These are phyloP conservation scores for Adelges cooleyi DNA, from an alignment of 1,140 invertebrate species.

Conservation along the genomic window DNA sequence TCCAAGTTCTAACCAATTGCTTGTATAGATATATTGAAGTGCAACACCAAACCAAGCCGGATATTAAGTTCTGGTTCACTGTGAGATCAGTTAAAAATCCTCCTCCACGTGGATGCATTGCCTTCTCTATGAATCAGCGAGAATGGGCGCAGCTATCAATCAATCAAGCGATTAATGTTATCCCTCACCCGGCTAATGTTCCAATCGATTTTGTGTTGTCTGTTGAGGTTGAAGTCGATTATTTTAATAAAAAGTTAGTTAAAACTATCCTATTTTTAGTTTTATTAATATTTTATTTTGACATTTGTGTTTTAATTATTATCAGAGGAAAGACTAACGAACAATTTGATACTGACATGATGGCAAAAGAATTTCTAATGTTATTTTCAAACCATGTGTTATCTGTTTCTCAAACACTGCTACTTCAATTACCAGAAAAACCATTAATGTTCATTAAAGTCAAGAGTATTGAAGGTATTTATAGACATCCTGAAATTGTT, in stretches of 20 bases:
- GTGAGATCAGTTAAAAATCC: neutral
- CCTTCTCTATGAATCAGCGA: conserved; percentile 12
- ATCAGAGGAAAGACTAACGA: conserved; percentile 1
- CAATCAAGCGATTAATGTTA: conserved; percentile 7
- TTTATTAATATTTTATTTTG: too few relatives aligned
- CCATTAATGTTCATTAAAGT: neutral
- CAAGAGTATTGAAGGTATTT: conserved; percentile 12
- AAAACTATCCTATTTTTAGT: neutral
- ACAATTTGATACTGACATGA: conserved; percentile 18
- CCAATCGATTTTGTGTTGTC: neutral
- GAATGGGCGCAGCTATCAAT: conserved; percentile 18
- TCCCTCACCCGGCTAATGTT: neutral
- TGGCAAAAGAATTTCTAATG: conserved; percentile 16
- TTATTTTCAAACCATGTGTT: conserved; percentile 8
- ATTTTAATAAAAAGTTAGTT: conserved; percentile 7
- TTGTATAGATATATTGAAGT: conserved; percentile 22
- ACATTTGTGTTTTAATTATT: too few relatives aligned
- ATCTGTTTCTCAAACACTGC: conserved; percentile 1
- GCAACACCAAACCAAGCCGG: neutral
- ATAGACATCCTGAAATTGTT: too few relatives aligned
- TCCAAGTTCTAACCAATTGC: neutral
- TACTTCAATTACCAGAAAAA: conserved; percentile 4
- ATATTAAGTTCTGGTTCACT: conserved; percentile 17
- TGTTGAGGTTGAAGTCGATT: conserved; percentile 8
- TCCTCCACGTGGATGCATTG: conserved; percentile 2